Conservation (phyloP, 2,113 vertebrate species). For the Phylloscopus trochiloides region DNA sequence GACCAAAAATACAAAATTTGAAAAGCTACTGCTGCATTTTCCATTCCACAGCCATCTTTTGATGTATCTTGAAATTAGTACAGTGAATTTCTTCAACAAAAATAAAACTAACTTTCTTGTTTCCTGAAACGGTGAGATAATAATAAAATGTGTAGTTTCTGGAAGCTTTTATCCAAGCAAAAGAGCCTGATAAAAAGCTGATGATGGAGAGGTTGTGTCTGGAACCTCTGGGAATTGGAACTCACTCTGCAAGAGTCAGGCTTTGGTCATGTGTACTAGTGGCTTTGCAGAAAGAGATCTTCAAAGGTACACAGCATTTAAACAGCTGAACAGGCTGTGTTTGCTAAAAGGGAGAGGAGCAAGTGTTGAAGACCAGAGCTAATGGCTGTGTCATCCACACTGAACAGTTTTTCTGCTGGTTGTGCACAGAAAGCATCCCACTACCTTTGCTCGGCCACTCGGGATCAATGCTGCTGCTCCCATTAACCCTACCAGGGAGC, state of each 20-base stretch:
- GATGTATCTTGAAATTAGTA: background rate
- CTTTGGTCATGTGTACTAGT: background rate
- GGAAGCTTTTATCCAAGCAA: background rate
- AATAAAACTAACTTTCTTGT: background rate
- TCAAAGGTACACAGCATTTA: background rate
- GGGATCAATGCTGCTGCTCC: background rate
- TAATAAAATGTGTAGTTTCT: background rate
- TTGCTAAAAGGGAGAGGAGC: background rate
- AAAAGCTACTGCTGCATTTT: background rate
- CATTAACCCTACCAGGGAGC: background rate
- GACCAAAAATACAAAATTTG: background rate
- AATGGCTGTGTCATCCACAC: fast-evolving
- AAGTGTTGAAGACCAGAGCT: background rate
- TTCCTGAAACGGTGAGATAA: background rate
- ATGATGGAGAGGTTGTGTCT: background rate
- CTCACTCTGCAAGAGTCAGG: background rate
- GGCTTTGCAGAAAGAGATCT: background rate
- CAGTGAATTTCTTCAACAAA: background rate
- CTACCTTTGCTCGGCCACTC: background rate
- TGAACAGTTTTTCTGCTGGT: background rate
- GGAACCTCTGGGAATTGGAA: background rate
- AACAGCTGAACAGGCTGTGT: background rate
- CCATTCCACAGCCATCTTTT: background rate
- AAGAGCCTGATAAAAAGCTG: background rate
- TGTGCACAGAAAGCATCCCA: background rate